Evolutionary conservation across 2,888 invertebrate species (phyloP).

Genomic region (Meghimatium bilineatum): DNA sequence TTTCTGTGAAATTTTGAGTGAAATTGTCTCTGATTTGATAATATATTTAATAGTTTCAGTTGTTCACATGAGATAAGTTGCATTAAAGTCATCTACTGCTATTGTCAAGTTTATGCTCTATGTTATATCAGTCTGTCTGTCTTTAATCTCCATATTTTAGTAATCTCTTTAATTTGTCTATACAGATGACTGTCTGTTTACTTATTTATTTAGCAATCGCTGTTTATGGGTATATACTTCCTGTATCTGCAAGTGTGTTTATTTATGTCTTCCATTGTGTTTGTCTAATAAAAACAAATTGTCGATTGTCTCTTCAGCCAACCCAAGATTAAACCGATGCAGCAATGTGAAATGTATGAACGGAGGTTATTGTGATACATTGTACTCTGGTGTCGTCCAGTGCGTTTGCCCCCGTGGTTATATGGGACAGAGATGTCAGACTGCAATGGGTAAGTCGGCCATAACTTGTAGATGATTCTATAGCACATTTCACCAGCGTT

Average conservation of each 20-base stretch:
- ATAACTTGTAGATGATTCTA: too few species aligned
- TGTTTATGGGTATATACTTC: not conserved
- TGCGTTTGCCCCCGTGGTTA: slow-evolving; percentile 22
- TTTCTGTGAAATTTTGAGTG: too few species aligned
- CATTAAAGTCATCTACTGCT: too few species aligned
- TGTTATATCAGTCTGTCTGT: too few species aligned
- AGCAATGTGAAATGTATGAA: not conserved
- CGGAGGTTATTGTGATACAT: slow-evolving; percentile 15
- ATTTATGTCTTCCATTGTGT: not conserved
- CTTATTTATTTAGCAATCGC: not conserved
- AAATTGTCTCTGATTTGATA: too few species aligned
- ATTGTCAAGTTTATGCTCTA: too few species aligned
- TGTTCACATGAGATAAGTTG: too few species aligned
- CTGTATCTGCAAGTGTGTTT: not conserved
- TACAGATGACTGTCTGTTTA: too few species aligned
- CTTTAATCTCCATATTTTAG: too few species aligned
- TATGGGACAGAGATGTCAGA: slow-evolving; percentile 5
- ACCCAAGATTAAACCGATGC: slow-evolving; percentile 2
- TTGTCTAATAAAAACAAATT: not conserved
- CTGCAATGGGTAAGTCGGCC: not conserved
- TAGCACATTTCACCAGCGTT: too few species aligned
- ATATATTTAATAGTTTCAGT: too few species aligned
- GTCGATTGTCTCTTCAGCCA: not conserved
- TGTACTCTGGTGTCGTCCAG: not conserved
- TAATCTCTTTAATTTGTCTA: too few species aligned